These are phyloP conservation scores for Verasper variegatus DNA, from an alignment of 2,113 vertebrate genomes.

Conservation along the genomic window DNA sequence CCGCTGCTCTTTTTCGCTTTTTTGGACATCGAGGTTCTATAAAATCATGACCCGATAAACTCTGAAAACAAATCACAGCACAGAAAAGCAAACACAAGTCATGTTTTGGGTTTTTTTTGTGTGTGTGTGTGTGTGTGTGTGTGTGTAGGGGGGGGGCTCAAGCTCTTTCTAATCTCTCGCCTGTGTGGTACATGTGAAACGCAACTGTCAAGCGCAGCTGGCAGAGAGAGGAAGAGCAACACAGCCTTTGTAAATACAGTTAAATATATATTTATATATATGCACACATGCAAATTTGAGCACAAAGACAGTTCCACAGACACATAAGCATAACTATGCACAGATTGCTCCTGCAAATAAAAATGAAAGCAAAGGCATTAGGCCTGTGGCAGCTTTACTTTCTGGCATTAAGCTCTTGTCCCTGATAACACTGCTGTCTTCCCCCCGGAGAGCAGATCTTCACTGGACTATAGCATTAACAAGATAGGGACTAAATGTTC, in stretches of 20 bases:
- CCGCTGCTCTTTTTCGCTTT: conserved; percentile 56
- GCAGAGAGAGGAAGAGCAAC: neutral
- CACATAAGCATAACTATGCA: neutral
- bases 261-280: neutral
- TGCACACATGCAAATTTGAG: neutral
- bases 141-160: too few relatives aligned
- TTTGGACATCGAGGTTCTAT: conserved; percentile 45
- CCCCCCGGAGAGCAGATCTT: conserved; percentile 5
- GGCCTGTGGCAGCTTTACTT: conserved; percentile 21
- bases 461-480: conserved; percentile 43
- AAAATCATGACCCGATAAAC: conserved; percentile 31
- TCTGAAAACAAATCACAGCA: conserved; percentile 15
- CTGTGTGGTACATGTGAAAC: conserved; percentile 1
- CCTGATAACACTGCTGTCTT: conserved; percentile 37
- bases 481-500: conserved; percentile 61
- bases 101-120: too few relatives aligned
- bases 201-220: neutral
- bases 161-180: conserved; percentile 22
- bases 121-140: neutral
- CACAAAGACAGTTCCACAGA: neutral
- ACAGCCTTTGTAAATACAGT: conserved; percentile 9
- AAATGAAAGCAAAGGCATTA: conserved; percentile 36
- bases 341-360: neutral
- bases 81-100: neutral
- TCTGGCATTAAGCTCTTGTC: conserved; percentile 23